A percentile compares a stretch with the other conserved stretches of the same genome.
phyloP scores from a whole-genome alignment of 2,797 vertebrate species.

The Cuniculus paca region DNA sequence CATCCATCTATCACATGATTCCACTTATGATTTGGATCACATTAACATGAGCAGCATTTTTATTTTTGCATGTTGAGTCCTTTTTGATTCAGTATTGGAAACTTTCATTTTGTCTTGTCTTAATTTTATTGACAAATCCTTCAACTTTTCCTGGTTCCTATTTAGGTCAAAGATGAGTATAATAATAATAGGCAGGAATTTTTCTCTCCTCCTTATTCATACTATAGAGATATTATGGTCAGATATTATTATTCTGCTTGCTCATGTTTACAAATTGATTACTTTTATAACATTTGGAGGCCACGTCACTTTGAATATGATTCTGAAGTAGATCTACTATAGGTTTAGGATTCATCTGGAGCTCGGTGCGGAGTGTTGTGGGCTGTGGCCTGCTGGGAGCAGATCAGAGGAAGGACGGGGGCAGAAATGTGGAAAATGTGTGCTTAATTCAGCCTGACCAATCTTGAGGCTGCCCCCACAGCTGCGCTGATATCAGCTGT shows the following conservation, averaged over 20 bases:
- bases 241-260: neutral
- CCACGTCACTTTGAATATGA: neutral
- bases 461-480: neutral
- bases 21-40: neutral
- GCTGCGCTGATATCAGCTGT: neutral
- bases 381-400: neutral
- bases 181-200: neutral
- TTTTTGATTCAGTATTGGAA: neutral
- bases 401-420: neutral
- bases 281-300: neutral
- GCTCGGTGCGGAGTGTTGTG: neutral
- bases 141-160: neutral
- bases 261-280: neutral
- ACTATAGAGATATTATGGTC: neutral
- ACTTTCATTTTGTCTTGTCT: neutral
- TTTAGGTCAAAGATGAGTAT: conserved; percentile 30
- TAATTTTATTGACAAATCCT: conserved; percentile 9
- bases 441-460: neutral
- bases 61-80: neutral
- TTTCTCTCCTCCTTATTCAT: neutral
- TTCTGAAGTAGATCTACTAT: neutral
- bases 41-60: neutral
- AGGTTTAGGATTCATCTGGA: neutral
- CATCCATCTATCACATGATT: neutral
- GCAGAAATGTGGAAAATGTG: neutral